Evolutionary conservation across 2,797 vertebrate genomes (phyloP).

Genomic region (Synanceia verrucosa): DNA sequence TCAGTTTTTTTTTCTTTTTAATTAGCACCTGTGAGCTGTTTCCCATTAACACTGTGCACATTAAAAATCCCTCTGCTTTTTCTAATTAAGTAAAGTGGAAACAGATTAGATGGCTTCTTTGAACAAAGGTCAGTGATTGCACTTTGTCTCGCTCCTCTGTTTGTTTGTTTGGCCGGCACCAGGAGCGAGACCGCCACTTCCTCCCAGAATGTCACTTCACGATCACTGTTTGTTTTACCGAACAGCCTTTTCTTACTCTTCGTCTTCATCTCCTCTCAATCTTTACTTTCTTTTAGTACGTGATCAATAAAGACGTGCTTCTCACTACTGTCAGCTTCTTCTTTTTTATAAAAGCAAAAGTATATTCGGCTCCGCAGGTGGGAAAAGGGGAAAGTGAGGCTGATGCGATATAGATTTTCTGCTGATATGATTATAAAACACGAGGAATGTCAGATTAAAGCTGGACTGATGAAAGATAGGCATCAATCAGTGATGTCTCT

Average conservation of each 20-base stretch:
- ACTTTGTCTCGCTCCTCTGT: constrained; percentile 71
- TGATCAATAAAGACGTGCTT: constrained; percentile 54
- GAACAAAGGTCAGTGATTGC: constrained; percentile 86
- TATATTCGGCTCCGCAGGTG: constrained; percentile 55
- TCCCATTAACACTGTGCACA: constrained; percentile 84
- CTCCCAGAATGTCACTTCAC: constrained; percentile 69
- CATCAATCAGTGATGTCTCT: constrained; percentile 64
- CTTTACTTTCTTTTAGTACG: constrained; percentile 8
- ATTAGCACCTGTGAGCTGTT: constrained; percentile 87
- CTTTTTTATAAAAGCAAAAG: constrained; percentile 9
- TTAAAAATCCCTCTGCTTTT: constrained; percentile 84
- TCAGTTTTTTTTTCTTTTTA: constrained; percentile 74
- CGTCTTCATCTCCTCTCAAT: constrained; percentile 44
- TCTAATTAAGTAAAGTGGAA: constrained; percentile 89
- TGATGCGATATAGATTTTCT: constrained; percentile 53
- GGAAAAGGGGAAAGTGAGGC: not conserved
- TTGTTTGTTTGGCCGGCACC: constrained; percentile 77
- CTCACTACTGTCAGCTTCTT: constrained; percentile 21
- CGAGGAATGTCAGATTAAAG: constrained; percentile 70
- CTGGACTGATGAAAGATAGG: constrained; percentile 73
- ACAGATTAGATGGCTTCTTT: constrained; percentile 86
- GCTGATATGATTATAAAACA: constrained; percentile 65
- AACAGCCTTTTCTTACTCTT: constrained; percentile 54
- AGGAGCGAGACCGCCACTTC: constrained; percentile 66
- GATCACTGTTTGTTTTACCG: constrained; percentile 69